Percentiles rank a stretch among this genome's conserved stretches.
Evolutionary conservation across 2,888 invertebrate genomes (phyloP).

Genomic region (Selenia dentaria): DNA sequence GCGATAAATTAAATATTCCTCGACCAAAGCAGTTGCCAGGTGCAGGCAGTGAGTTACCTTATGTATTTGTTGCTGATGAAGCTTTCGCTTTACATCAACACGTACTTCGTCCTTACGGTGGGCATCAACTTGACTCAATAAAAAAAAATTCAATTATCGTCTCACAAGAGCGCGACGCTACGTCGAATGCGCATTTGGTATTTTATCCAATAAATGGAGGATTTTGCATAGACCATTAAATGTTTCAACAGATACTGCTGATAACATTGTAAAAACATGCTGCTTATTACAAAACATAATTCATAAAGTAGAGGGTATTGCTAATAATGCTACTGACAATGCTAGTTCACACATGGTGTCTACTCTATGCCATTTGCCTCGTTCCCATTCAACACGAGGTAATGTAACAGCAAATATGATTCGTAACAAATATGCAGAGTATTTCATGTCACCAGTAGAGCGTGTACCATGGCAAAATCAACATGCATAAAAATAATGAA

Average conservation of each 20-base stretch:
- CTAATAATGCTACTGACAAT: conserved; percentile 34
- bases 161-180: conserved; percentile 19
- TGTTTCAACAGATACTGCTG: conserved; percentile 26
- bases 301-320: conserved; percentile 32
- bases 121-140: not conserved
- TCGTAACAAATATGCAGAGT: conserved; percentile 34
- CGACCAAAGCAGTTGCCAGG: conserved; percentile 24
- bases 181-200: conserved; percentile 29
- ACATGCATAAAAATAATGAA: too few species aligned
- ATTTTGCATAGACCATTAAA: conserved; percentile 27
- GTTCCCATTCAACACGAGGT: conserved; percentile 13
- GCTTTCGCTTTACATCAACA: too few species aligned
- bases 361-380: conserved; percentile 31
- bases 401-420: conserved; percentile 27
- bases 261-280: conserved; percentile 33
- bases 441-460: conserved; percentile 36
- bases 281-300: conserved; percentile 20
- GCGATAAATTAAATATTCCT: conserved; percentile 28
- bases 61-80: too few species aligned
- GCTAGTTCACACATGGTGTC: conserved; percentile 28
- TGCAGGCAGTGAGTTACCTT: not conserved
- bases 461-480: conserved; percentile 21
- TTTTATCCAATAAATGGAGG: conserved; percentile 32
- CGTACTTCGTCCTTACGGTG: not conserved
- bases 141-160: conserved; percentile 16